These are phyloP conservation scores for Meloidogyne floridensis DNA, from an alignment of 1,140 invertebrate genomes.

Conservation along the genomic window DNA sequence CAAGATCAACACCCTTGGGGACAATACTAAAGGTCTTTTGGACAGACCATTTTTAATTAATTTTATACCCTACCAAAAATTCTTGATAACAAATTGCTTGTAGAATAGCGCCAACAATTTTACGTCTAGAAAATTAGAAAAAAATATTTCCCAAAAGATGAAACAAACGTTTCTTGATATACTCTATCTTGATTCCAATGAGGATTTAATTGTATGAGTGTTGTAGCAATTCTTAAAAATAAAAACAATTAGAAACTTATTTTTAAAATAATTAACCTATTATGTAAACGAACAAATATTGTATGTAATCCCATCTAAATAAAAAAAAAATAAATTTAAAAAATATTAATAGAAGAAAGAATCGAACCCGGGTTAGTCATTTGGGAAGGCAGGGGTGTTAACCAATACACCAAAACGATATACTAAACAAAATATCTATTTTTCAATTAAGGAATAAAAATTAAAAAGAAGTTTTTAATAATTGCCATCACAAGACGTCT, in stretches of 20 bases:
- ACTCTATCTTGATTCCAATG: constrained; percentile 44
- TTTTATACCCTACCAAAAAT: constrained; percentile 43
- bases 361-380: too few species aligned
- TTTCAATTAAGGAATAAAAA: too few species aligned
- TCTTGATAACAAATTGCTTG: constrained; percentile 52
- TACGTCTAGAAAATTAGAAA: constrained; percentile 25
- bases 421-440: too few species aligned
- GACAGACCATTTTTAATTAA: neutral
- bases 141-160: too few species aligned
- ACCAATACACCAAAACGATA: too few species aligned
- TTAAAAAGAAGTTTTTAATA: too few species aligned
- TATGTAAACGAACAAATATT: constrained; percentile 53
- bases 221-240: constrained; percentile 37
- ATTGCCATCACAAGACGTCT: too few species aligned
- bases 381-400: too few species aligned
- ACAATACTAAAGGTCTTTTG: neutral
- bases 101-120: constrained; percentile 51
- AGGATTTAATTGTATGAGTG: constrained; percentile 38
- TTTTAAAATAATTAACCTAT: constrained; percentile 32
- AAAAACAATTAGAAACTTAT: neutral
- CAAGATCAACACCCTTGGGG: too few species aligned
- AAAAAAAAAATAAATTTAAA: constrained; percentile 38
- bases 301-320: constrained; percentile 44
- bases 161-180: constrained; percentile 45
- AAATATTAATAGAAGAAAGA: neutral